These are phyloP conservation scores for Invenusta paracnida DNA, from an alignment of 2,888 invertebrate species.

Conservation along the genomic window DNA sequence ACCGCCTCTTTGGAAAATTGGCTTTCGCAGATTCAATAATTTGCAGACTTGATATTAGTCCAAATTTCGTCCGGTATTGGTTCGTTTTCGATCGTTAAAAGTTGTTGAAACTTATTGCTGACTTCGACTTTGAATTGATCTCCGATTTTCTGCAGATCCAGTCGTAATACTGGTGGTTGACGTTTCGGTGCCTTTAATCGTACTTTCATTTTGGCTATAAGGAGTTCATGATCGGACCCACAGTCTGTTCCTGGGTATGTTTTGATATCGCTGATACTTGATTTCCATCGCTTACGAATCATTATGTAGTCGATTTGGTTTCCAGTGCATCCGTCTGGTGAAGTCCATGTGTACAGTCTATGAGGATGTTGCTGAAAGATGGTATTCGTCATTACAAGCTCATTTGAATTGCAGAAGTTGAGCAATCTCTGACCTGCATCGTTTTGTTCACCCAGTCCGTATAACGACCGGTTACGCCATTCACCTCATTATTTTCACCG, in stretches of 20 bases:
- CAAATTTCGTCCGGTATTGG: background rate
- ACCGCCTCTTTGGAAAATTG: background rate
- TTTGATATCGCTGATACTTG: conserved; percentile 18
- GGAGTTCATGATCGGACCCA: conserved; percentile 20
- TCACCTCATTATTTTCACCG: background rate
- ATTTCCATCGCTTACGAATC: conserved; percentile 12
- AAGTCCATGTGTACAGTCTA: conserved; percentile 4
- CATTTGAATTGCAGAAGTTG: background rate
- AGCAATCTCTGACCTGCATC: conserved; percentile 12
- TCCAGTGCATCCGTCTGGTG: background rate
- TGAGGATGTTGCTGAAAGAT: conserved; percentile 27
- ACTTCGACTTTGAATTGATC: conserved; percentile 4
- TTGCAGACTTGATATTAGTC: conserved; percentile 1
- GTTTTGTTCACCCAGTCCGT: background rate
- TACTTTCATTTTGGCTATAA: conserved; percentile 2
- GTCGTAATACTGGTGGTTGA: conserved; percentile 6
- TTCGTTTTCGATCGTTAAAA: background rate
- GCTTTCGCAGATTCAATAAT: background rate
- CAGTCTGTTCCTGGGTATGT: background rate
- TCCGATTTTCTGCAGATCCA: background rate
- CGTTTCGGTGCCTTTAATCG: background rate
- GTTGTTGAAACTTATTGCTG: conserved; percentile 11
- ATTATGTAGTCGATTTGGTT: conserved; percentile 26
- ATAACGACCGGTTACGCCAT: background rate
- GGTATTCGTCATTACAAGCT: conserved; percentile 35